These are phyloP conservation scores for Pangasius larnaudii DNA, from an alignment of 2,797 vertebrate species.

Conservation along the genomic window DNA sequence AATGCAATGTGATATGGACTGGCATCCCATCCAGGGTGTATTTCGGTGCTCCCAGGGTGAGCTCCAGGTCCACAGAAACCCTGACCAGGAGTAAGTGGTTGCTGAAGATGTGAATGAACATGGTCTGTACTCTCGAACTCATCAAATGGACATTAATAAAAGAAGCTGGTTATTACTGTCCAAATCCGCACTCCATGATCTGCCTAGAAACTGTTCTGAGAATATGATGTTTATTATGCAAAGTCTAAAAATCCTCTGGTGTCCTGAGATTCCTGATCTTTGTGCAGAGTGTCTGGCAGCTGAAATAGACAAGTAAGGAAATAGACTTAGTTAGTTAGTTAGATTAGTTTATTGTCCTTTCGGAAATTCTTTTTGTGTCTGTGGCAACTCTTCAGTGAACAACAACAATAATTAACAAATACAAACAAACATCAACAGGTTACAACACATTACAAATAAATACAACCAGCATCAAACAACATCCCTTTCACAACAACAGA, in stretches of 20 bases:
- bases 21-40: background rate
- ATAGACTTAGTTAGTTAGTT: background rate
- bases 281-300: background rate
- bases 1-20: background rate
- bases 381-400: too few species aligned
- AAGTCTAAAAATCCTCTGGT: too few species aligned
- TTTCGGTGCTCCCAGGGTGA: background rate
- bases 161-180: background rate
- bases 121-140: background rate
- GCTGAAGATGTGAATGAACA: background rate
- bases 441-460: too few species aligned
- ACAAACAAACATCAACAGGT: too few species aligned
- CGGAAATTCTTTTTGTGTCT: too few species aligned
- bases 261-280: background rate
- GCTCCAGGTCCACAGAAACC: background rate
- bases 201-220: background rate
- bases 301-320: background rate
- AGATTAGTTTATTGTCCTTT: too few species aligned
- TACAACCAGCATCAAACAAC: too few species aligned
- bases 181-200: background rate
- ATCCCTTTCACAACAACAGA: too few species aligned
- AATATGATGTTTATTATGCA: background rate
- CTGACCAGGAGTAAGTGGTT: background rate
- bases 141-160: background rate
- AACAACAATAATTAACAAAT: too few species aligned